Evolutionary conservation across 2,888 invertebrate genomes (phyloP).

Genomic region (Synergus laeviventris): DNA sequence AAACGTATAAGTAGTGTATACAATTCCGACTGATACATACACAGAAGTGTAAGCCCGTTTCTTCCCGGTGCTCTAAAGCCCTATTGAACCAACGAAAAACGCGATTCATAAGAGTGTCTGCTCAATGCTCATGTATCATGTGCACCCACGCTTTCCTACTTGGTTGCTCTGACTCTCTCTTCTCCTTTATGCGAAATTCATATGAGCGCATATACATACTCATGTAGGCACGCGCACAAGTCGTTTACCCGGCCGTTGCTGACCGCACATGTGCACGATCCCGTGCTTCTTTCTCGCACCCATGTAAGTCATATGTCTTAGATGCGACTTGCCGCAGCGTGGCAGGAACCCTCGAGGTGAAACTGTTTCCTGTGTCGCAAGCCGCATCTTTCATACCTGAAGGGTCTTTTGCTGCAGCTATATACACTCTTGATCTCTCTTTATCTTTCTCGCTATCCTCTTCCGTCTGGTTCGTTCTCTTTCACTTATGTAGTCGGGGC

Average conservation of each 20-base stretch:
- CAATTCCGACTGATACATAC: background rate
- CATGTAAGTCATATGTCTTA: constrained; percentile 28
- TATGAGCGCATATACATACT: background rate
- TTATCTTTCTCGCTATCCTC: constrained; percentile 58
- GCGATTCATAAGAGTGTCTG: constrained; percentile 63
- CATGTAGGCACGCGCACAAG: constrained; percentile 32
- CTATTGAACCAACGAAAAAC: constrained; percentile 61
- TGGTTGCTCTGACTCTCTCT: constrained; percentile 14
- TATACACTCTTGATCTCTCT: constrained; percentile 48
- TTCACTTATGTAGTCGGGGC: constrained; percentile 55
- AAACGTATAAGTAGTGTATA: constrained; percentile 34
- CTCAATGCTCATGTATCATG: constrained; percentile 63
- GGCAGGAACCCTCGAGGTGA: constrained; percentile 64
- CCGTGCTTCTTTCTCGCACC: constrained; percentile 30
- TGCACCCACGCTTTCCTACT: constrained; percentile 62
- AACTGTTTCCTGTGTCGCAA: constrained; percentile 73
- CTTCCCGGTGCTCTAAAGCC: constrained; percentile 39
- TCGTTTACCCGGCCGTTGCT: constrained; percentile 24
- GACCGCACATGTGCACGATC: constrained; percentile 10
- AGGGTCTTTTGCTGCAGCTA: constrained; percentile 28
- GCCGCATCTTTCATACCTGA: constrained; percentile 63
- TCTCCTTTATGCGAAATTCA: background rate
- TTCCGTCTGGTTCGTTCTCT: constrained; percentile 24
- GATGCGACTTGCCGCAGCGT: constrained; percentile 38
- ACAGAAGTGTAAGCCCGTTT: background rate